Conservation (phyloP, 1,140 invertebrate species). For the Drosophila hydei region DNA sequence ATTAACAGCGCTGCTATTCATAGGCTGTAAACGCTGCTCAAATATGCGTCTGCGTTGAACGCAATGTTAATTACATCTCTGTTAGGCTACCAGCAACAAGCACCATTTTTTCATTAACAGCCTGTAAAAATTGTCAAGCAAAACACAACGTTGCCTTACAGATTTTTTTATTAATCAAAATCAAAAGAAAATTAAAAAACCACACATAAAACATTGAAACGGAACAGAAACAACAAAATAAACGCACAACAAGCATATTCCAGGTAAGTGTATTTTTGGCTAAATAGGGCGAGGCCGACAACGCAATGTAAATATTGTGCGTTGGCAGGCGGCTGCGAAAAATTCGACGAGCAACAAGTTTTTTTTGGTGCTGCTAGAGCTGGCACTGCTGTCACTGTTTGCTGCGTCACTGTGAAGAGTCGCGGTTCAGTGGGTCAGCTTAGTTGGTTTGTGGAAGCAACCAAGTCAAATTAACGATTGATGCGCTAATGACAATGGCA, state of each 20-base stretch:
- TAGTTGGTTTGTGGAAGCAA: not conserved
- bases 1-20: not conserved
- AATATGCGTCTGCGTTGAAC: not conserved
- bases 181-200: constrained; percentile 14
- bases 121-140: constrained; percentile 28
- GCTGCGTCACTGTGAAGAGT: constrained; percentile 5
- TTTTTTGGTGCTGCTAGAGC: constrained; percentile 40
- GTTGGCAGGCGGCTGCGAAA: constrained; percentile 53
- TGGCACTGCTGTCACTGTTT: constrained; percentile 49
- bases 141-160: constrained; percentile 40
- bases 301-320: constrained; percentile 50
- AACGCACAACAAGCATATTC: constrained; percentile 32
- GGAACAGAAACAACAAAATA: constrained; percentile 12
- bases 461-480: not conserved
- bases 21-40: not conserved
- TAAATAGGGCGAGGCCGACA: constrained; percentile 16
- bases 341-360: constrained; percentile 63
- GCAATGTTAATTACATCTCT: constrained; percentile 15
- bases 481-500: too few species aligned
- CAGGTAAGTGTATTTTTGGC: constrained; percentile 50
- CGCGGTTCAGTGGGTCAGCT: constrained; percentile 2
- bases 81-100: not conserved
- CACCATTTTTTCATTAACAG: constrained; percentile 30
- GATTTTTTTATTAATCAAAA: constrained; percentile 20
- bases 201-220: constrained; percentile 2